Percentiles rank a stretch among this genome's conserved stretches.
phyloP scores from a whole-genome alignment of 30 jellyfish, hydroid and myxozoan genomes.

The Phacellophora camtschatica region DNA sequence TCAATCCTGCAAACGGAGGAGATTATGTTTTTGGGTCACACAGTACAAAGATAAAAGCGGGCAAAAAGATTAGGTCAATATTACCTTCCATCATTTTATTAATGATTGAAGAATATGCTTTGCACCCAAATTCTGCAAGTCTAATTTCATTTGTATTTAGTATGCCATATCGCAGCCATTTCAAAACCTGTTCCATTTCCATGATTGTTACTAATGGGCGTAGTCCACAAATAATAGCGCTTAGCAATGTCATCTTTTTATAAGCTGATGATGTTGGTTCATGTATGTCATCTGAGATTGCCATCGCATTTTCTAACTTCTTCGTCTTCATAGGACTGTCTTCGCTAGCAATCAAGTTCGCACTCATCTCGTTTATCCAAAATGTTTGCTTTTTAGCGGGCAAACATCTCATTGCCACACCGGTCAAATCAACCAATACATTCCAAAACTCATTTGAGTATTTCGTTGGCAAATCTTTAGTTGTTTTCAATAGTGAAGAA shows the following conservation, averaged over 20 bases:
- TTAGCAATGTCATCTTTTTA: background rate
- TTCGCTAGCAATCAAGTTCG: background rate
- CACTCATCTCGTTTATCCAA: background rate
- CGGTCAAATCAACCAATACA: background rate
- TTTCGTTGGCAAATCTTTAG: conserved; percentile 5
- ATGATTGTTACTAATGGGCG: background rate
- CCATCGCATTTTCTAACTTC: no score
- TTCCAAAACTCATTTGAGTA: conserved; percentile 27
- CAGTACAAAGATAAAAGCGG: no score
- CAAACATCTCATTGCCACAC: background rate
- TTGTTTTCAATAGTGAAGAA: background rate
- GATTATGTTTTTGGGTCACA: no score
- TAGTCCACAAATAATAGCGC: conserved; percentile 25
- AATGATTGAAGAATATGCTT: conserved; percentile 24
- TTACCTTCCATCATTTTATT: conserved; percentile 56
- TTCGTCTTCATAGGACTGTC: no score
- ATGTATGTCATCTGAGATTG: no score
- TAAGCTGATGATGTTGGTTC: no score
- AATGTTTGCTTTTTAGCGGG: background rate
- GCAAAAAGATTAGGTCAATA: background rate
- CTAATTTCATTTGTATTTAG: background rate
- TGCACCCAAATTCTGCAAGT: conserved; percentile 16
- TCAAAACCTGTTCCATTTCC: background rate
- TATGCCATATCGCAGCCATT: conserved; percentile 10
- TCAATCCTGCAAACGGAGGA: no score